These are phyloP conservation scores for Nymphicus hollandicus DNA, from an alignment of 2,113 vertebrate species.

Conservation along the genomic window DNA sequence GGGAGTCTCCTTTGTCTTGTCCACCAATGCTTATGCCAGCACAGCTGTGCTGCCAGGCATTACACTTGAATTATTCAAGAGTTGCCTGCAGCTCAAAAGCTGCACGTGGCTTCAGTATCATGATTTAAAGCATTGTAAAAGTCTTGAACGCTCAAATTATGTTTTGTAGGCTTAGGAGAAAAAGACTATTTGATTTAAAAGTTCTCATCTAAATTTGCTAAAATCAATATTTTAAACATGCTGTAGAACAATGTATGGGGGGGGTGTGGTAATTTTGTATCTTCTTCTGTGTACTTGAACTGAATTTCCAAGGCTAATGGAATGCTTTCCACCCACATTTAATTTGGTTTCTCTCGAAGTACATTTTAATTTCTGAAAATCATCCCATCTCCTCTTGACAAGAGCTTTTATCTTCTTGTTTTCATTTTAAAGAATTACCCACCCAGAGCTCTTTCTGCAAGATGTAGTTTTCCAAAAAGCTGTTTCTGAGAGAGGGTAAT, in stretches of 20 bases:
- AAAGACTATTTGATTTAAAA: not conserved
- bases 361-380: conserved; percentile 59
- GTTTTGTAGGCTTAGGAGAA: not conserved
- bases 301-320: conserved; percentile 60
- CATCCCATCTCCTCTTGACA: conserved; percentile 42
- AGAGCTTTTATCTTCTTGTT: conserved; percentile 62
- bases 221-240: not conserved
- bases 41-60: not conserved
- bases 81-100: not conserved
- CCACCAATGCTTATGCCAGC: not conserved
- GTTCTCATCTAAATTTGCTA: not conserved
- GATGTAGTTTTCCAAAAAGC: conserved; percentile 12
- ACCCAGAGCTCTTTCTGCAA: conserved; percentile 15
- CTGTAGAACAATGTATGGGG: not conserved
- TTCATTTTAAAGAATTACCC: conserved; percentile 33
- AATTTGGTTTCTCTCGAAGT: conserved; percentile 31
- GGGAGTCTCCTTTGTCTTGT: not conserved
- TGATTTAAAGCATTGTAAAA: not conserved
- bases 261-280: not conserved
- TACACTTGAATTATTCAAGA: conserved; percentile 10
- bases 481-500: conserved; percentile 14
- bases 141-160: not conserved
- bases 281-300: not conserved
- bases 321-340: conserved; percentile 58
- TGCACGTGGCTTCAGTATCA: not conserved